Conservation (phyloP, 2,797 vertebrate genomes). For the Danio choprae region DNA sequence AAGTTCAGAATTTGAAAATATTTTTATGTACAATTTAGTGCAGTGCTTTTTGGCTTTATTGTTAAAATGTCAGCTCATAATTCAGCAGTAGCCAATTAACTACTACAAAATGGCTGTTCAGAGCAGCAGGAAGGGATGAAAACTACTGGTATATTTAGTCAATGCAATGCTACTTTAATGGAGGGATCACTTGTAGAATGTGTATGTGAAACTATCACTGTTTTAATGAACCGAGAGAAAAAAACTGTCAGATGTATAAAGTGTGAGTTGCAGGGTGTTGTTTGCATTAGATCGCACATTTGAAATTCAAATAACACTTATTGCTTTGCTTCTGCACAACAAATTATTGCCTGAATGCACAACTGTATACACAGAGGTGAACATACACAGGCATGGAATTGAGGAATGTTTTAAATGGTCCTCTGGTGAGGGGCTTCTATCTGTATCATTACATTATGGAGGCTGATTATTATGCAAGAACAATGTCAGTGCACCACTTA, state of each 20-base stretch:
- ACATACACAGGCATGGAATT: not conserved
- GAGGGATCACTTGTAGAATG: not conserved
- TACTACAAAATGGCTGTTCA: not conserved
- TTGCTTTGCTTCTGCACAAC: not conserved
- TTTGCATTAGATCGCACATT: not conserved
- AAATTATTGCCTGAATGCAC: conserved; percentile 4
- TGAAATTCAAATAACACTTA: conserved; percentile 14
- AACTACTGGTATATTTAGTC: not conserved
- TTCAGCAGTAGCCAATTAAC: not conserved
- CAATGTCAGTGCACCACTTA: not conserved
- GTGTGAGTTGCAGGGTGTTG: not conserved
- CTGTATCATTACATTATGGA: not conserved
- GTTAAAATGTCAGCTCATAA: too few relatives aligned
- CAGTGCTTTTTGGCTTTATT: too few relatives aligned
- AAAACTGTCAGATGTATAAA: not conserved
- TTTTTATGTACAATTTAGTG: too few relatives aligned
- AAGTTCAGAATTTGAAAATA: too few relatives aligned
- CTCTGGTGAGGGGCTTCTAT: not conserved
- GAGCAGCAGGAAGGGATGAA: not conserved
- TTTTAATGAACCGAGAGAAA: not conserved
- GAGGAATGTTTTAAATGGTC: not conserved
- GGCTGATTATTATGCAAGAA: not conserved
- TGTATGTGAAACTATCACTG: not conserved
- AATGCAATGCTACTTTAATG: not conserved
- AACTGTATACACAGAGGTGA: not conserved